These are phyloP conservation scores for Isotomurus palustris DNA, from an alignment of 2,888 invertebrate species.

Conservation along the genomic window DNA sequence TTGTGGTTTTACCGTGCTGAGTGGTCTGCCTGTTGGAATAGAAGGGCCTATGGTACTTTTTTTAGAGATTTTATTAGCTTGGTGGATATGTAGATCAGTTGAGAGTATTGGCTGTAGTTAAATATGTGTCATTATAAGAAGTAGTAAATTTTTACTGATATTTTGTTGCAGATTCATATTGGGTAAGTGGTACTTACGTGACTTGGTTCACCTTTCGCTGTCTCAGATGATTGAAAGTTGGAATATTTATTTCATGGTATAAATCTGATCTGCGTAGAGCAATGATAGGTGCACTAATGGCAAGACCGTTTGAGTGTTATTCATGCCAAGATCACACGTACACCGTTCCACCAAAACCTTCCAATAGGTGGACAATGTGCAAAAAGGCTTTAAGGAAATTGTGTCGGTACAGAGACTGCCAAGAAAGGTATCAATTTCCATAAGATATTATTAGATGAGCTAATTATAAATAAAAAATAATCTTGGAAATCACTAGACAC, in stretches of 20 bases:
- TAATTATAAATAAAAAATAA: neutral
- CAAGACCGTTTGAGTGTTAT: conserved; percentile 6
- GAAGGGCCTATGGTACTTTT: conserved; percentile 50
- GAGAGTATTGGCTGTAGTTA: neutral
- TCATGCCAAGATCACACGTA: conserved; percentile 3
- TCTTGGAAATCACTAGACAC: conserved; percentile 23
- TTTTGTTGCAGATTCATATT: conserved; percentile 50
- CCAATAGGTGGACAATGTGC: neutral
- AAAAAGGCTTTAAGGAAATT: conserved; percentile 11
- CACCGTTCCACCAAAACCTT: neutral
- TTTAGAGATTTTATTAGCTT: no score
- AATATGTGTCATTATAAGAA: neutral
- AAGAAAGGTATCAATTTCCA: conserved; percentile 18
- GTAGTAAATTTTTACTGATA: neutral
- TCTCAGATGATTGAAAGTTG: neutral
- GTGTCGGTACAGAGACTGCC: conserved; percentile 34
- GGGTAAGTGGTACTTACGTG: conserved; percentile 46
- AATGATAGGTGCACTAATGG: conserved; percentile 12
- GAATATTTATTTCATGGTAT: neutral
- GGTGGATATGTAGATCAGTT: no score
- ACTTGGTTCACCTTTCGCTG: neutral
- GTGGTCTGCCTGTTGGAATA: conserved; percentile 52
- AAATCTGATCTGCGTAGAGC: neutral
- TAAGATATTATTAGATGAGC: neutral
- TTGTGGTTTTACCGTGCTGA: conserved; percentile 49